phyloP scores from a whole-genome alignment of 2,797 vertebrate genomes.

The Oceanodroma leucorhoa region DNA sequence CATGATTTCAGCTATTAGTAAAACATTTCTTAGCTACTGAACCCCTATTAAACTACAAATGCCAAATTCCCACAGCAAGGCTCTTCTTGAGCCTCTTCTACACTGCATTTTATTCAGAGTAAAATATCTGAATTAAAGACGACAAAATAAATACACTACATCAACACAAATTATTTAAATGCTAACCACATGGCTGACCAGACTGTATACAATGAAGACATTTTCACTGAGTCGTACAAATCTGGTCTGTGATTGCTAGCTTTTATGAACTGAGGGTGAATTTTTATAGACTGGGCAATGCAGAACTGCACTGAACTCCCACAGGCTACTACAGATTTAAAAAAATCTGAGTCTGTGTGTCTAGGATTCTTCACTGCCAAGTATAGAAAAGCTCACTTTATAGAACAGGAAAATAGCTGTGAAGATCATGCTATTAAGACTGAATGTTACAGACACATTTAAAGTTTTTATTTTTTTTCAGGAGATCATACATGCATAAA shows the following conservation, averaged over 20 bases:
- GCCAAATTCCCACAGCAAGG: constrained; percentile 23
- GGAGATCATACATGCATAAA: background rate
- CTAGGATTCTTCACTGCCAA: background rate
- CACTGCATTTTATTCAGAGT: background rate
- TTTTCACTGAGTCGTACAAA: background rate
- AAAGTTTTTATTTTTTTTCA: background rate
- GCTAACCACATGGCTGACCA: background rate
- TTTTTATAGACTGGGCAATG: background rate
- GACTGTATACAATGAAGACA: background rate
- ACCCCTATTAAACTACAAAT: background rate
- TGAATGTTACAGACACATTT: background rate
- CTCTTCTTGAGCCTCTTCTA: background rate
- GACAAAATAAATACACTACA: background rate
- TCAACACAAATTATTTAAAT: background rate
- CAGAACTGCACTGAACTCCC: background rate
- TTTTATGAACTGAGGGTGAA: background rate
- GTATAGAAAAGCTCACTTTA: background rate
- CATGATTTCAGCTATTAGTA: constrained; percentile 58
- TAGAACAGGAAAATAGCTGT: background rate
- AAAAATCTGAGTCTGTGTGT: background rate
- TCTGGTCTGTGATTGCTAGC: background rate
- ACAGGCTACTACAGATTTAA: background rate
- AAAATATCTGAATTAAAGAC: background rate
- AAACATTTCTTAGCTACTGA: constrained; percentile 50
- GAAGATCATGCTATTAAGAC: background rate